These are phyloP conservation scores for Erebia epiphron DNA, from an alignment of 2,888 invertebrate genomes.

Conservation along the genomic window DNA sequence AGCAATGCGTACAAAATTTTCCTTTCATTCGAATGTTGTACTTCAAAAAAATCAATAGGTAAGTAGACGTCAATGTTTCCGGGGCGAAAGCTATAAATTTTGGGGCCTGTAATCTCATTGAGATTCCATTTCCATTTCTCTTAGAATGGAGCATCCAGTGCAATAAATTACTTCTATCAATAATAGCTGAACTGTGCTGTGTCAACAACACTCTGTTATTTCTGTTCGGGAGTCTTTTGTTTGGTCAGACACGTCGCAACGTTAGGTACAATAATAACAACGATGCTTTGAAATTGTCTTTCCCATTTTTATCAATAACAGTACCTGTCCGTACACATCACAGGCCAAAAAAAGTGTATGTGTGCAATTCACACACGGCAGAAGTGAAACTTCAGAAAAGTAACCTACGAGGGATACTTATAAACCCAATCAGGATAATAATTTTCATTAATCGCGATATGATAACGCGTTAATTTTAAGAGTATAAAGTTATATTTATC, in stretches of 20 bases:
- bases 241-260: conserved; percentile 49
- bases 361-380: no score
- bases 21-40: conserved; percentile 15
- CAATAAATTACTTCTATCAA: conserved; percentile 79
- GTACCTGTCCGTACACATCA: background rate
- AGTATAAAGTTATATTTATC: no score
- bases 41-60: conserved; percentile 57
- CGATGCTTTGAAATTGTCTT: background rate
- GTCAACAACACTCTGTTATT: conserved; percentile 71
- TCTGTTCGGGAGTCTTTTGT: conserved; percentile 57
- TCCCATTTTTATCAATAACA: background rate
- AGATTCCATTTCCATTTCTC: conserved; percentile 72
- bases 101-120: conserved; percentile 58
- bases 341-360: no score
- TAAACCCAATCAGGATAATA: no score
- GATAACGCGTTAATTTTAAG: no score
- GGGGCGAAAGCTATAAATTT: conserved; percentile 70
- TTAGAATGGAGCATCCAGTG: conserved; percentile 63
- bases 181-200: conserved; percentile 68
- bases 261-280: conserved; percentile 49
- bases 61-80: conserved; percentile 66
- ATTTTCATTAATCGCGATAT: no score
- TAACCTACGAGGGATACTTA: no score
- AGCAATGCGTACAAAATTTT: background rate
- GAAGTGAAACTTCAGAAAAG: no score